Base-by-base conservation (phyloP, 1,140 invertebrate species). In the Meloidogyne floridensis region DNA sequence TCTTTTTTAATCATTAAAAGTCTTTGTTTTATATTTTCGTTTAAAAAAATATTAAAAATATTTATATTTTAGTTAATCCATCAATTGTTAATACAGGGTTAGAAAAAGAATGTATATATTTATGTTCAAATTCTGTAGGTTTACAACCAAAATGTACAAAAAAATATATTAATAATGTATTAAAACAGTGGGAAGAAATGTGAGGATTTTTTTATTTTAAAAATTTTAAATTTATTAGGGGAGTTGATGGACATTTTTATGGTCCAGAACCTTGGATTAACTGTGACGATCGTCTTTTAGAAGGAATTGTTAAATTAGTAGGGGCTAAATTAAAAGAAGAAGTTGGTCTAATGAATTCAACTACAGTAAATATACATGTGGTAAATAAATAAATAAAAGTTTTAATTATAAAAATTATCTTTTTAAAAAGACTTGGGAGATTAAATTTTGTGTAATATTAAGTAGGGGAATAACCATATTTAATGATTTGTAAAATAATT, bases 321-420 rank as follows among this genome's bases (percentile, higher is more conserved):
- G 91, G 91, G 87, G 87, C 88, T 10, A 77, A 86, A 42, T 71
- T 84, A 54, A 75, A 81, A 73, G 89, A 87, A 10, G 92, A 92
- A 85, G 90, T 92, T 8, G 87, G 87, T 8, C 75, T 92, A 7
- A 92, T 92, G 91, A 92, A 92, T 86, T 90, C 91, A 18, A 82
- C 92, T 43, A 92, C 91, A 65, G 90, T 92, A 11, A 92, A 91
- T 82, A 81, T 91, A 3, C 32, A 72, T 43, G 3, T 72, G 15
- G 72, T 43, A 42, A 20, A 1, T 47, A 47, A 47, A 47, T 47
- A 47, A 47, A 47, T 47, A 47, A 32, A 32, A 32, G 32, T 32
- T 32, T 32, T 32, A 32, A 32, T 32, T 32, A 32, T 32, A 32
- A 32, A 32, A 32, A 32, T 32, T 32, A 32, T 32, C 1, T 0